phyloP scores from a whole-genome alignment of 2,113 vertebrate species.

The Notarius quadriscutis region DNA sequence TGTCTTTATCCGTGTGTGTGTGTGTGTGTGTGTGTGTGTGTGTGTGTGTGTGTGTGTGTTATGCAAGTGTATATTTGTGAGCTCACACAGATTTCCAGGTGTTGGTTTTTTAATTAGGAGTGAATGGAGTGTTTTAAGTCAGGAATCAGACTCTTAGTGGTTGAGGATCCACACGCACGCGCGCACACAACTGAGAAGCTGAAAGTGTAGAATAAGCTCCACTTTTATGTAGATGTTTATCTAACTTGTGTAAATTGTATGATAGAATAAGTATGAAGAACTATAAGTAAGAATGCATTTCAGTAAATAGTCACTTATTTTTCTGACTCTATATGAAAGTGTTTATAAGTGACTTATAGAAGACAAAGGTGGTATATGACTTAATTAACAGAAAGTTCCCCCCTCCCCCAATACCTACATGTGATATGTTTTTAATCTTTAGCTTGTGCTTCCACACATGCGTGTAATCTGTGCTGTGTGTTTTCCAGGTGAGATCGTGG shows the following conservation, averaged over 20 bases:
- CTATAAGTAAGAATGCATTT: background rate
- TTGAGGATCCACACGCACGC: background rate
- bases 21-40: background rate
- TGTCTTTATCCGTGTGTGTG: background rate
- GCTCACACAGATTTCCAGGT: background rate
- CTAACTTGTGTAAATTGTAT: background rate
- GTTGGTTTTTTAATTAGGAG: background rate
- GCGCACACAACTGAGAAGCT: background rate
- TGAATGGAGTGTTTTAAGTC: background rate
- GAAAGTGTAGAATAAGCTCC: background rate
- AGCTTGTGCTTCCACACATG: conserved; percentile 83
- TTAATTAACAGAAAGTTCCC: background rate
- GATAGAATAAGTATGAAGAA: background rate
- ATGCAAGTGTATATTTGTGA: background rate
- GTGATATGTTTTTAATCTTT: conserved; percentile 14
- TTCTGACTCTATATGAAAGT: background rate
- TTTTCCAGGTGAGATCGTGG: conserved; percentile 91
- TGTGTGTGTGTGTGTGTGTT: background rate
- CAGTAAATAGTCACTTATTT: conserved; percentile 1
- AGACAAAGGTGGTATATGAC: background rate
- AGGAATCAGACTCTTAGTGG: background rate
- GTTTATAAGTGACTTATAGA: background rate
- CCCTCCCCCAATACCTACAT: background rate
- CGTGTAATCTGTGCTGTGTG: conserved; percentile 99
- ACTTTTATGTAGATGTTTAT: background rate